phyloP scores from a whole-genome alignment of 2,113 vertebrate genomes.

The Hippocampus zosterae region DNA sequence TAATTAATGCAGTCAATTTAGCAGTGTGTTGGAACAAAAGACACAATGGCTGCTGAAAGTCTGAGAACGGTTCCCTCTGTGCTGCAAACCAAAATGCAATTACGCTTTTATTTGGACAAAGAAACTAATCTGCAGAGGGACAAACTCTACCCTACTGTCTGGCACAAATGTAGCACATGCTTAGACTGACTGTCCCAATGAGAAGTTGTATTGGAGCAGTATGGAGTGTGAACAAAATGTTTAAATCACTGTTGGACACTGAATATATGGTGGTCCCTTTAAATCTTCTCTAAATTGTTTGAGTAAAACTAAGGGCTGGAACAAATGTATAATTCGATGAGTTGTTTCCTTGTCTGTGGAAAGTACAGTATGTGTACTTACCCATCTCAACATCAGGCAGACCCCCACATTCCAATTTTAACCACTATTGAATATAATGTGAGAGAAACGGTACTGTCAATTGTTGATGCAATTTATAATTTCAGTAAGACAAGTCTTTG shows the following conservation, averaged over 20 bases:
- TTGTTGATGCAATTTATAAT: too few relatives aligned
- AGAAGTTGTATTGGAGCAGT: constrained; percentile 30
- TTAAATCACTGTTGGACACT: constrained; percentile 33
- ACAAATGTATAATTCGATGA: not conserved
- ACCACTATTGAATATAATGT: too few relatives aligned
- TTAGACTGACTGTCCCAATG: constrained; percentile 13
- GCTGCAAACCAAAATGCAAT: not conserved
- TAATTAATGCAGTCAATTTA: not conserved
- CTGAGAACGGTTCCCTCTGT: not conserved
- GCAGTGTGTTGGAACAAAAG: not conserved
- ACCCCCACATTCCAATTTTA: too few relatives aligned
- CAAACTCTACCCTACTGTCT: not conserved
- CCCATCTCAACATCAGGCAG: too few relatives aligned
- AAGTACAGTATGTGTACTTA: too few relatives aligned
- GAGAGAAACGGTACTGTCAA: too few relatives aligned
- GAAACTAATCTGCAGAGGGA: not conserved
- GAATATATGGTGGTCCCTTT: constrained; percentile 24
- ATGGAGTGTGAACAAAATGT: constrained; percentile 41
- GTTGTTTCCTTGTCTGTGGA: too few relatives aligned
- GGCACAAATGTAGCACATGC: constrained; percentile 7
- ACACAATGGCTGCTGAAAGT: not conserved
- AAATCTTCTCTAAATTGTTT: not conserved
- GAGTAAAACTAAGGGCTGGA: not conserved
- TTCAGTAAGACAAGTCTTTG: too few relatives aligned
- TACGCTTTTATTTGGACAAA: not conserved